Evolutionary conservation across 2,888 invertebrate species (phyloP), one percentile per base, ranked within the genome.

Genomic region (Dicranocentrus wangi): DNA sequence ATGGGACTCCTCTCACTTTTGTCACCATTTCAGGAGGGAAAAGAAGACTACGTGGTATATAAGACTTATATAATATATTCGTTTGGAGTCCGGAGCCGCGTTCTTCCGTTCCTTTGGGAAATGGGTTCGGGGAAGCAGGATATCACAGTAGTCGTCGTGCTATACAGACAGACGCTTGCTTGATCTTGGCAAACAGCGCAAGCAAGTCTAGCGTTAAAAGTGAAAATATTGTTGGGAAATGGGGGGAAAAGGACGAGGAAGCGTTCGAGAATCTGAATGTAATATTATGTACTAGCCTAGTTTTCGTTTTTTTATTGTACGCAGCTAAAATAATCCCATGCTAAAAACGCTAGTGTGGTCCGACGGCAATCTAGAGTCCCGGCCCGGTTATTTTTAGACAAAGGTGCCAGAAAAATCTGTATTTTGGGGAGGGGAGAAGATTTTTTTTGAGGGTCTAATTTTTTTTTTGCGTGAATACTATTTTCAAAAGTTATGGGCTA

Each of bases 151-250:
- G 3, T 51, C 47, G 13, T 39, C 53, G 19, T 15, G 21, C 1
- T 5, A 15, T 23, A 28, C 39, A 19, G 42, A 19, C 2, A n/a
- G n/a, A n/a, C n/a, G n/a, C n/a, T n/a, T n/a, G n/a, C n/a, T n/a
- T n/a, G n/a, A n/a, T n/a, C 55, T 55, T 23, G 51, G 15, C 15
- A 19, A 15, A 23, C 61, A 25, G 68, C 21, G 43, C 27, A 47
- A 47, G 47, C 2, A 47, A 47, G 47, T 10, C 47, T 43, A 72
- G 75, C 65, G 42, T 73, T 73, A 75, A 55, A 51, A 73, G 66
- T 25, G 65, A 66, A 75, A 75, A 66, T 75, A 66, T 66, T 66
- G 65, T 75, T 66, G 65, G n/a, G 66, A 66, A 66, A 63, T 66
- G 75, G 42, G 65, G 75, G 65, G 51, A 75, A 66, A 75, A 66